phyloP scores from a whole-genome alignment of 1,140 invertebrate genomes.

The Adoxophyes honmai region DNA sequence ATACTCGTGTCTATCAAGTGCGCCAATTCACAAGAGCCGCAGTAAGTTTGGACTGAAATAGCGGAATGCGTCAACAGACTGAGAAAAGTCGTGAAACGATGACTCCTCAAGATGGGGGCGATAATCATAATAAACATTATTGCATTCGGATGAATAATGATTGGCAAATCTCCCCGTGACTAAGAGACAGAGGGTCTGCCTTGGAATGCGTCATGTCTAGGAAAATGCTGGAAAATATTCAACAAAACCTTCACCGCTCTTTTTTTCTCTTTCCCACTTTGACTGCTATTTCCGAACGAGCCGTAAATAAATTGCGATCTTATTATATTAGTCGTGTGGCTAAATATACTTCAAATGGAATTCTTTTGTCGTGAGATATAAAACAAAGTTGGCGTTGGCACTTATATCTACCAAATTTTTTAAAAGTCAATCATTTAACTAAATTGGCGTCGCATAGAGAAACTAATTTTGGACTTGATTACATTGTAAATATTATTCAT shows the following conservation, averaged over 20 bases:
- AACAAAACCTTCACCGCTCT: neutral
- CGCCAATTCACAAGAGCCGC: constrained; percentile 22
- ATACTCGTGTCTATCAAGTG: constrained; percentile 21
- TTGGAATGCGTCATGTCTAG: neutral
- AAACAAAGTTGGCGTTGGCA: no score
- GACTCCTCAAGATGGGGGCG: constrained; percentile 44
- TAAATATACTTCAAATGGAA: neutral
- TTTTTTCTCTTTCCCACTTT: neutral
- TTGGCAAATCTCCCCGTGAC: constrained; percentile 53
- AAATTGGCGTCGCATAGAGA: no score
- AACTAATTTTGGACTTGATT: no score
- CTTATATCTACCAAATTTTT: no score
- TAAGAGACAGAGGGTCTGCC: constrained; percentile 23
- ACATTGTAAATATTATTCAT: no score
- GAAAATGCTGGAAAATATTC: neutral
- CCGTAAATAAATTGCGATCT: constrained; percentile 1
- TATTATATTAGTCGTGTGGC: neutral
- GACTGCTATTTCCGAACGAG: neutral
- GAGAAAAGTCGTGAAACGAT: constrained; percentile 41
- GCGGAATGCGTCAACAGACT: constrained; percentile 53
- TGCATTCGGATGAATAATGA: constrained; percentile 46
- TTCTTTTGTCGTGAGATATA: neutral
- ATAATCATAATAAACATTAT: constrained; percentile 40
- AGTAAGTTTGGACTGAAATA: constrained; percentile 46
- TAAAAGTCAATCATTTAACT: no score